A percentile compares a stretch with the other conserved stretches of the same genome.
These are phyloP conservation scores for Drosophila subobscura DNA, from an alignment of 1,140 invertebrate species.

Conservation along the genomic window DNA sequence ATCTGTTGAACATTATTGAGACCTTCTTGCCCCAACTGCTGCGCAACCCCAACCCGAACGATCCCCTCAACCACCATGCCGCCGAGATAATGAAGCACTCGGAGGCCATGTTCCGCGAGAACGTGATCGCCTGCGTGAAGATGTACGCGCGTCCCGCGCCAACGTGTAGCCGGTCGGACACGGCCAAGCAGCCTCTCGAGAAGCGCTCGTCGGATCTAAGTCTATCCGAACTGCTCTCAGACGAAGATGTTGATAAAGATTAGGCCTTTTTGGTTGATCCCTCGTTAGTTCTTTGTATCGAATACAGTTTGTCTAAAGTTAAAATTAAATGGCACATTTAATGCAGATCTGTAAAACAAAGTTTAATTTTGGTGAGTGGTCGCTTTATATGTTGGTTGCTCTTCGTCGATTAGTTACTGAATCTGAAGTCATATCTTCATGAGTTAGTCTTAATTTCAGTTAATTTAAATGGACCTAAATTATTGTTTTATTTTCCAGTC, in stretches of 20 bases:
- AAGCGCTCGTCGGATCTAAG: constrained; percentile 64
- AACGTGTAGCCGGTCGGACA: neutral
- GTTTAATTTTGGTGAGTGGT: constrained; percentile 9
- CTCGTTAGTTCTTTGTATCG: constrained; percentile 35
- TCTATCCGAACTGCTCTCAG: constrained; percentile 57
- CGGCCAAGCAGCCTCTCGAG: constrained; percentile 46
- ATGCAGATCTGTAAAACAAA: constrained; percentile 4
- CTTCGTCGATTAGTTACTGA: too few species aligned
- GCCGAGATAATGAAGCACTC: constrained; percentile 99
- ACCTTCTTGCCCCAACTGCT: constrained; percentile 99
- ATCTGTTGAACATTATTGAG: constrained; percentile 99
- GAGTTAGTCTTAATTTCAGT: too few species aligned
- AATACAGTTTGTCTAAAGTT: constrained; percentile 16
- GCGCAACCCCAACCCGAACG: constrained; percentile 99
- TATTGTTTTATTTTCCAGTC: too few species aligned
- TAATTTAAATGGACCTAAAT: too few species aligned
- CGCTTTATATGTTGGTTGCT: too few species aligned
- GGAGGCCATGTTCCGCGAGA: constrained; percentile 99
- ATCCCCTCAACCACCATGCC: constrained; percentile 98
- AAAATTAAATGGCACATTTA: neutral
- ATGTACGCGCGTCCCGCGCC: constrained; percentile 91
- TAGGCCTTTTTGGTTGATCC: constrained; percentile 15
- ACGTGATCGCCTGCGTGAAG: constrained; percentile 97
- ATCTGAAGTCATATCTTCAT: too few species aligned
- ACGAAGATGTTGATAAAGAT: constrained; percentile 34